Evolutionary conservation across 2,888 invertebrate genomes (phyloP), one percentile per base, ranked within the genome.

Genomic region (Acanthoscelides obtectus): DNA sequence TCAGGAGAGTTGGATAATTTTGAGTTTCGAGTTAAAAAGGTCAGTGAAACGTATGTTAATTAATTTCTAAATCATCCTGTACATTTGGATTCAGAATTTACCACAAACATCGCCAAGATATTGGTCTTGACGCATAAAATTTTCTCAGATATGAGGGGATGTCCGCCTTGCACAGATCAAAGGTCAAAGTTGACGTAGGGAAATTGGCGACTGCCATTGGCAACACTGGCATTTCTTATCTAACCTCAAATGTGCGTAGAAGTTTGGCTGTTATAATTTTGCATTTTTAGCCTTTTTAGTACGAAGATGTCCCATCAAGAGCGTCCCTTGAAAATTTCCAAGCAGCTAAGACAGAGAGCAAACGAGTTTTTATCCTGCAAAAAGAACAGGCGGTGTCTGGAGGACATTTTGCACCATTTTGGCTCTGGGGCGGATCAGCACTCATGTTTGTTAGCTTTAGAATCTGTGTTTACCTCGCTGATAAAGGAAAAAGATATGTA

Each of bases 381-480:
- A 8, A 74, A 75, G 64, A 77, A 78, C 73, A 88, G 90, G 17
- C 90, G 91, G 80, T 89, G 89, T 82, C 87, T 94, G 77, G 87
- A 90, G 69, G 90, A 92, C 80, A 90, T 93, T 76, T 86, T 93
- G 74, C 87, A 88, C 78, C 88, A 91, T 87, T 92, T 93, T 82
- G 89, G 92, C 72, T 82, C 83, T 73, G 85, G 86, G 71, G 81
- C 81, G 75, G 84, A 86, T 75, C 80, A 85, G 68, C 87, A 88
- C 75, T 87, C 91, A 71, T 88, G 90, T 75, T 86, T 94, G 78
- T 87, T 92, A 69, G 90, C 92, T 21, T 82, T 93, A 75, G 93
- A 94, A 85, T 88, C 91, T 67, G 89, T 94, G 81, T 94, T 94
- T 81, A 87, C 88, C 22, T 91, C 90, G 80, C 83, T 94, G 70